Evolutionary conservation across 2,797 vertebrate genomes (phyloP), one percentile per base, ranked within the genome.

Genomic region (Melanotaenia nigrans): DNA sequence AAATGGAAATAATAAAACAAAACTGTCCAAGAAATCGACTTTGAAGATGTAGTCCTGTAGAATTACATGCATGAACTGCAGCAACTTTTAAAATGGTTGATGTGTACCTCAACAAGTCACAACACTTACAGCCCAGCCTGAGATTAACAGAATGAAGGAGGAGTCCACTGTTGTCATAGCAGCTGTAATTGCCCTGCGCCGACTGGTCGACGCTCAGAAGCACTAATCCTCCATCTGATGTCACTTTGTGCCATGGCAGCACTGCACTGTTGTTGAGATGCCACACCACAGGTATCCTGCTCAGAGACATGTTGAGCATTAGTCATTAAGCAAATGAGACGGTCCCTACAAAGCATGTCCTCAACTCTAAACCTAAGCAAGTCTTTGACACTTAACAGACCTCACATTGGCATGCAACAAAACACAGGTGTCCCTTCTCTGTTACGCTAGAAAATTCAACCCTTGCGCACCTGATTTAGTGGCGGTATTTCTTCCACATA

Each of bases 161-260:
- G 58, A 77, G 62, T 49, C 93, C 92, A 1, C 25, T 83, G 79
- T 76, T 40, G 77, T 94, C 88, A 55, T 93, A 89, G 88, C 95
- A 95, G 90, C 94, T 94, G 93, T 95, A 95, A 90, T 92, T 85
- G 63, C 95, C 95, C 84, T 95, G 93, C 16, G 92, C 92, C 1
- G 91, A 84, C 61, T 47, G 91, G 68, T 85, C 77, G 28, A 80
- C 79, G 10, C 84, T 87, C 64, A 88, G 75, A 61, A 95, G 89
- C 18, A 90, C 77, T 65, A 95, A 86, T 0, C 77, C 64, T 32
- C 92, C 93, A 18, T 94, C 78, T 9, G 83, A 77, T 32, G 81
- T 82, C 64, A 93, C 79, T n/a, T 32, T 47, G 85, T 92, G 92
- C 88, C 83, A 77, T 10, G 88, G 85, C 38, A 86, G 80, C 62